Evolutionary conservation across 2,113 vertebrate genomes (phyloP).

Genomic region (Puffinus mauretanicus): DNA sequence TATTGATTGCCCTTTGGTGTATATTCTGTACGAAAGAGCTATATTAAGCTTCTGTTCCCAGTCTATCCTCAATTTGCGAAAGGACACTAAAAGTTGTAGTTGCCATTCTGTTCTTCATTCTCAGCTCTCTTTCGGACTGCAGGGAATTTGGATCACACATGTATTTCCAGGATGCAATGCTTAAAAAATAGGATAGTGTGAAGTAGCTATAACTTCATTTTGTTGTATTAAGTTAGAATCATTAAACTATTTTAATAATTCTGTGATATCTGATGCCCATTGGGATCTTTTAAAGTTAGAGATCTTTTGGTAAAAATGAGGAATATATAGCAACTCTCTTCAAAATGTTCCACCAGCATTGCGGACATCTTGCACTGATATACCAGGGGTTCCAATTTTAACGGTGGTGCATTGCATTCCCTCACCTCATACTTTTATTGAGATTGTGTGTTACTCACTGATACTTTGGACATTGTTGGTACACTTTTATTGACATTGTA

Average conservation of each 20-base stretch:
- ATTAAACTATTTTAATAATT: background rate
- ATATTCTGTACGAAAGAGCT: background rate
- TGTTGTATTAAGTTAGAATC: background rate
- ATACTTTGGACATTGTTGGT: background rate
- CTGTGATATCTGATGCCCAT: background rate
- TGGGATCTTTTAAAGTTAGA: background rate
- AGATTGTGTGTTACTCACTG: background rate
- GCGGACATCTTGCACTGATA: background rate
- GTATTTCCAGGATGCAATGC: background rate
- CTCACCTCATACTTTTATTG: background rate
- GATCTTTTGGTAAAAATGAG: background rate
- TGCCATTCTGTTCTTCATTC: background rate
- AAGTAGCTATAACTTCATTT: background rate
- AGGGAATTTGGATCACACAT: background rate
- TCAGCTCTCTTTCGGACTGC: background rate
- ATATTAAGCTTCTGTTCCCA: background rate
- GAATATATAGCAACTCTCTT: background rate
- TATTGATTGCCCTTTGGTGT: slow-evolving; percentile 13
- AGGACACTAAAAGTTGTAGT: background rate
- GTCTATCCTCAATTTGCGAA: background rate
- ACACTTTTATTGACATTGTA: background rate
- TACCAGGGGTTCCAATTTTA: background rate
- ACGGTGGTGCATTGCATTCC: background rate
- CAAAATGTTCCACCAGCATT: background rate
- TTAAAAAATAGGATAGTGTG: background rate